These are phyloP conservation scores for Crotalus viridis DNA, from an alignment of 2,113 vertebrate species.

Conservation along the genomic window DNA sequence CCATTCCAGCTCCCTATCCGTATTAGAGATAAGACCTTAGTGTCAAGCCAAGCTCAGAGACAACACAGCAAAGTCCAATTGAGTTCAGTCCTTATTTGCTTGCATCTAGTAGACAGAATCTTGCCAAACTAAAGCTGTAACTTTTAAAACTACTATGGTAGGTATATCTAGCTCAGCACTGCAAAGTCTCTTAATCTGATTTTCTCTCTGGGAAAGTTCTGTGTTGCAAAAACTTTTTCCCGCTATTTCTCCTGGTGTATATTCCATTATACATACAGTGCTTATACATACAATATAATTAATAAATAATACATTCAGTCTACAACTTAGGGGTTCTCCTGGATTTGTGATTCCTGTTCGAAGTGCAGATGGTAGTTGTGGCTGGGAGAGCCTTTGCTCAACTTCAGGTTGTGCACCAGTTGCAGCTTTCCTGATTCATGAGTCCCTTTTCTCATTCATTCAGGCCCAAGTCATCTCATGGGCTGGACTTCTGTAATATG, in stretches of 20 bases:
- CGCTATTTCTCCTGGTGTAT: background rate
- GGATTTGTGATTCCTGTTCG: background rate
- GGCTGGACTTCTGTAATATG: background rate
- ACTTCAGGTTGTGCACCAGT: background rate
- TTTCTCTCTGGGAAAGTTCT: background rate
- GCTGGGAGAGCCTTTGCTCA: background rate
- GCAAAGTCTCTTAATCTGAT: background rate
- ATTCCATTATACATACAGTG: background rate
- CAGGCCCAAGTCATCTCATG: background rate
- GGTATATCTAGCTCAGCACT: background rate
- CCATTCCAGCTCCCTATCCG: background rate
- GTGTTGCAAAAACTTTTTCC: background rate
- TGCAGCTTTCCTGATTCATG: background rate
- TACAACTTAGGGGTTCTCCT: background rate
- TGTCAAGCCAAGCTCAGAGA: background rate
- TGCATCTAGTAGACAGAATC: background rate
- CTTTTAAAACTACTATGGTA: background rate
- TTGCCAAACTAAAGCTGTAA: background rate
- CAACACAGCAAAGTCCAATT: background rate
- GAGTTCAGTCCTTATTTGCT: background rate
- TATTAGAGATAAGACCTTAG: background rate
- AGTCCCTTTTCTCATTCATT: background rate
- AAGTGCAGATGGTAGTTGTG: background rate
- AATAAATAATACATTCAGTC: background rate
- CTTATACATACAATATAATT: background rate